phyloP scores from a whole-genome alignment of 1,140 invertebrate species.

The Drosophila nigromelanica region DNA sequence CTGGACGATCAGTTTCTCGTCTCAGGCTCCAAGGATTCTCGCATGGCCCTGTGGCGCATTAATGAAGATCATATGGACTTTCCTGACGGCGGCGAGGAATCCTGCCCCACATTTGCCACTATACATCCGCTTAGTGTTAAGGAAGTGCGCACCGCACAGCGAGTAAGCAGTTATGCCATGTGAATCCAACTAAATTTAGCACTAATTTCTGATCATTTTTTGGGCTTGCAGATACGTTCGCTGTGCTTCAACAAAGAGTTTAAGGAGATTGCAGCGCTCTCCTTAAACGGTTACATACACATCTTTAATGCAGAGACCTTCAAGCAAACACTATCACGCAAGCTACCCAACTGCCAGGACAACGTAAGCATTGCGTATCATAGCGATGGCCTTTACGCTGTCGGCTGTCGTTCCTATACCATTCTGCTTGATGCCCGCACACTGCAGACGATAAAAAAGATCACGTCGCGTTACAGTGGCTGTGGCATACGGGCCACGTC shows the following conservation, averaged over 20 bases:
- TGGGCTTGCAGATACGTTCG: slow-evolving; percentile 89
- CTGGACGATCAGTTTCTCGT: slow-evolving; percentile 97
- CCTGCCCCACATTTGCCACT: slow-evolving; percentile 86
- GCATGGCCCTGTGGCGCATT: slow-evolving; percentile 91
- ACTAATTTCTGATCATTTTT: background rate
- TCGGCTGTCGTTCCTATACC: slow-evolving; percentile 97
- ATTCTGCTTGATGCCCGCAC: slow-evolving; percentile 94
- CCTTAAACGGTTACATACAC: slow-evolving; percentile 96
- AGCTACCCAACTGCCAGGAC: slow-evolving; percentile 94
- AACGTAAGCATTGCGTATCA: slow-evolving; percentile 95
- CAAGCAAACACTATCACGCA: slow-evolving; percentile 93
- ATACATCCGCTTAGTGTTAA: slow-evolving; percentile 90
- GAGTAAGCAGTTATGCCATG: slow-evolving; percentile 76
- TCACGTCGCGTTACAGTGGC: slow-evolving; percentile 91
- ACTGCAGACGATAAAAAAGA: slow-evolving; percentile 89
- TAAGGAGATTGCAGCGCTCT: slow-evolving; percentile 95
- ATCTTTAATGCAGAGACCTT: slow-evolving; percentile 95
- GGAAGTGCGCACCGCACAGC: slow-evolving; percentile 88
- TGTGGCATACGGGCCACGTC: slow-evolving; percentile 95
- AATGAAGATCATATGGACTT: slow-evolving; percentile 86
- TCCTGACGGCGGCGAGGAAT: slow-evolving; percentile 84
- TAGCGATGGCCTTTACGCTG: slow-evolving; percentile 93
- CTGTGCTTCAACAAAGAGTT: slow-evolving; percentile 93
- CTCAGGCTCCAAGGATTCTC: slow-evolving; percentile 95
- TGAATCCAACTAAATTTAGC: background rate